Evolutionary conservation across 2,888 invertebrate genomes (phyloP).

Genomic region (Branchinecta sandiegonensis): DNA sequence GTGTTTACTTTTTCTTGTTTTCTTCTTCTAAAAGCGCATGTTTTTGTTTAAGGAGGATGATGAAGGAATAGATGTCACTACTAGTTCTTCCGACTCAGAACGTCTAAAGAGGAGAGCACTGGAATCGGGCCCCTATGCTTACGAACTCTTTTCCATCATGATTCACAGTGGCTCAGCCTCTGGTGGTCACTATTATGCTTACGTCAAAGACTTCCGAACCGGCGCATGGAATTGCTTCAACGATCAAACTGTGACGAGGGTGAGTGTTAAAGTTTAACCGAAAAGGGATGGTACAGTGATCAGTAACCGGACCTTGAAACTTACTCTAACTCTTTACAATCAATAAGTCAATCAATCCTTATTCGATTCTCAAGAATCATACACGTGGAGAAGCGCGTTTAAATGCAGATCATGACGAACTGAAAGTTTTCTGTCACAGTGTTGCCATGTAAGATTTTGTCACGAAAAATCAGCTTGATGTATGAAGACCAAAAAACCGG

Average conservation of each 20-base stretch:
- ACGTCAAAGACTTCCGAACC: slow-evolving; percentile 62
- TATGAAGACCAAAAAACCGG: too few relatives aligned
- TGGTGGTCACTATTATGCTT: slow-evolving; percentile 82
- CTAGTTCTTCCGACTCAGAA: slow-evolving; percentile 19
- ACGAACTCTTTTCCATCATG: slow-evolving; percentile 80
- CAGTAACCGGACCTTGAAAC: too few relatives aligned
- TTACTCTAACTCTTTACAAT: too few relatives aligned
- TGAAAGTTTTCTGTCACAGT: too few relatives aligned
- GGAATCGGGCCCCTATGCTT: slow-evolving; percentile 51
- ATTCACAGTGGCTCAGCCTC: slow-evolving; percentile 79
- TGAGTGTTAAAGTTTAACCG: slow-evolving; percentile 33
- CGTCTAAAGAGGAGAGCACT: slow-evolving; percentile 33
- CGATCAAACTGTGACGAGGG: slow-evolving; percentile 62
- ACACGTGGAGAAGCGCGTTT: too few relatives aligned
- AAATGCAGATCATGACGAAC: too few relatives aligned
- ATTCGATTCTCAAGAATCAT: too few relatives aligned
- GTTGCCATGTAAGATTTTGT: too few relatives aligned
- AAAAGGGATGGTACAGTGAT: not conserved
- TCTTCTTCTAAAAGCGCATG: too few relatives aligned
- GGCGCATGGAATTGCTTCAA: slow-evolving; percentile 65
- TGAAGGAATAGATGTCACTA: slow-evolving; percentile 40
- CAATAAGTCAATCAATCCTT: too few relatives aligned
- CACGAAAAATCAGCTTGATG: too few relatives aligned
- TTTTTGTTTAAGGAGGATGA: slow-evolving; percentile 43
- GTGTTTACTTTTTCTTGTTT: too few relatives aligned